These are phyloP conservation scores for Choreutis nemorana DNA, from an alignment of 2,888 invertebrate genomes.

Conservation along the genomic window DNA sequence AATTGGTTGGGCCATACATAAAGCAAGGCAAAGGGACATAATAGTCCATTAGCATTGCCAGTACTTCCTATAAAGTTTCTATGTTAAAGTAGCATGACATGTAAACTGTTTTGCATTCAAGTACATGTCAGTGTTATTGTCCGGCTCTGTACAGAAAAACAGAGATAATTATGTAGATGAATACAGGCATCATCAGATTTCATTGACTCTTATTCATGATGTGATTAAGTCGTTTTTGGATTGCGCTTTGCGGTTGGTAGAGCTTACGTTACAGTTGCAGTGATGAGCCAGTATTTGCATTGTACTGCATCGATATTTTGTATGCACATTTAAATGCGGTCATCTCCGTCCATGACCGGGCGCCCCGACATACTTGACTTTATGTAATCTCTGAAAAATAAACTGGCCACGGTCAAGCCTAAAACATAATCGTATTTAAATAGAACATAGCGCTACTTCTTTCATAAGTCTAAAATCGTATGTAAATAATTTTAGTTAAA, in stretches of 20 bases:
- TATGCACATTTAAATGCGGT: slow-evolving; percentile 62
- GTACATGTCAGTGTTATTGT: slow-evolving; percentile 55
- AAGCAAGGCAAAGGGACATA: too few relatives aligned
- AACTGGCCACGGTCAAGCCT: too few relatives aligned
- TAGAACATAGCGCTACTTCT: too few relatives aligned
- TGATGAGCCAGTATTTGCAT: slow-evolving; percentile 42
- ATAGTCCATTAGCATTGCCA: slow-evolving; percentile 16
- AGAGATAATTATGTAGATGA: slow-evolving; percentile 2
- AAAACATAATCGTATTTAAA: too few relatives aligned
- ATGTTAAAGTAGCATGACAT: slow-evolving; percentile 47
- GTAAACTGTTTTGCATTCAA: slow-evolving; percentile 56
- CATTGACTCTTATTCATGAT: slow-evolving; percentile 9
- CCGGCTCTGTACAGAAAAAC: slow-evolving; percentile 32
- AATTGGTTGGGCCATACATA: too few relatives aligned
- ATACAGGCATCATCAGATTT: slow-evolving; percentile 5
- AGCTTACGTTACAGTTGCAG: slow-evolving; percentile 17
- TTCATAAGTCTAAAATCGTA: too few relatives aligned
- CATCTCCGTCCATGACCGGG: slow-evolving; percentile 41
- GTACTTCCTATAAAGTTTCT: slow-evolving; percentile 43
- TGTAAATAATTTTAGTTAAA: too few relatives aligned
- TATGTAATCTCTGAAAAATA: too few relatives aligned
- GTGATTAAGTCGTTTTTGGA: slow-evolving; percentile 17
- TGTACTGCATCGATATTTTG: slow-evolving; percentile 55
- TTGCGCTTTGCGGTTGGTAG: slow-evolving; percentile 9
- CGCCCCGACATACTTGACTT: slow-evolving; percentile 26